phyloP scores from a whole-genome alignment of 1,140 invertebrate genomes.

The Pseudomyrmex concolor region DNA sequence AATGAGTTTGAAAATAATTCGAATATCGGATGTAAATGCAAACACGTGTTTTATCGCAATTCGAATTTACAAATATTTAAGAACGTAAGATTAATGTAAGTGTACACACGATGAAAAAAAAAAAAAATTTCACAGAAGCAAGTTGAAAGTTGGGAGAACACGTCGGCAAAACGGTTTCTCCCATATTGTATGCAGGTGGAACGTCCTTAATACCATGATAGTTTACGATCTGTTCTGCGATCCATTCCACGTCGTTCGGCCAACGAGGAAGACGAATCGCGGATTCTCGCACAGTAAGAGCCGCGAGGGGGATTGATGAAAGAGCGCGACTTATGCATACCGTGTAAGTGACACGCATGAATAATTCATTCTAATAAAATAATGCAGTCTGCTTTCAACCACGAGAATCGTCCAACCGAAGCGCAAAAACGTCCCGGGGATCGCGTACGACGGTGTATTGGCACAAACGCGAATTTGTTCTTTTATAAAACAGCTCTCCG shows the following conservation, averaged over 20 bases:
- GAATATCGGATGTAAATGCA: no score
- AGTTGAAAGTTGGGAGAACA: conserved; percentile 50
- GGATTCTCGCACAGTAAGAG: conserved; percentile 26
- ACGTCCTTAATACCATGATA: conserved; percentile 32
- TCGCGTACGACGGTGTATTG: background rate
- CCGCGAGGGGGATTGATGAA: conserved; percentile 77
- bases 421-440: conserved; percentile 61
- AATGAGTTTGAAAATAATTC: no score
- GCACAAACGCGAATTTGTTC: background rate
- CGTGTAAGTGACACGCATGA: conserved; percentile 83
- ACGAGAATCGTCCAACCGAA: conserved; percentile 24
- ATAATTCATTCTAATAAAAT: conserved; percentile 85
- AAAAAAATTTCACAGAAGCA: conserved; percentile 35
- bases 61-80: no score
- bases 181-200: conserved; percentile 45
- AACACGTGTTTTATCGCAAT: no score
- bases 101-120: conserved; percentile 25
- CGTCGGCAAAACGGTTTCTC: background rate
- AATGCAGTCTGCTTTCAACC: conserved; percentile 76
- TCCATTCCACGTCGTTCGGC: conserved; percentile 46
- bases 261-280: conserved; percentile 39
- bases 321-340: conserved; percentile 82
- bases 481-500: background rate
- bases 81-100: no score
- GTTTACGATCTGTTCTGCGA: conserved; percentile 25